A percentile compares a stretch with the other conserved stretches of the same genome.
phyloP scores from a whole-genome alignment of 2,888 invertebrate genomes.

The Lithophane semibrunnea region DNA sequence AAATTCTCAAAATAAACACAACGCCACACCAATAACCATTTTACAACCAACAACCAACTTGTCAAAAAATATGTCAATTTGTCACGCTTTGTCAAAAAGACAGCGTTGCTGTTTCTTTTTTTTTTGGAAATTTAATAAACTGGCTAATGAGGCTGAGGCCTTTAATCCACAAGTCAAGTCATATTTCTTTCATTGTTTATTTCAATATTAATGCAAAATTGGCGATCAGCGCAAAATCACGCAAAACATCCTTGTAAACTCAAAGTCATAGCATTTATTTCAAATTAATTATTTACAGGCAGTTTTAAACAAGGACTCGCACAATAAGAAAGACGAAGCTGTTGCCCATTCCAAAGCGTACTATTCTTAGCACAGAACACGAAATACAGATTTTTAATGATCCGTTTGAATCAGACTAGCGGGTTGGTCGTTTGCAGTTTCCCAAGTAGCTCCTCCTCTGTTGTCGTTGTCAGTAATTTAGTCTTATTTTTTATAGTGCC shows the following conservation, averaged over 20 bases:
- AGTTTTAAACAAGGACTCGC: not conserved
- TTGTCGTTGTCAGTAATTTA: too few relatives aligned
- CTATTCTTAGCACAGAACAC: too few relatives aligned
- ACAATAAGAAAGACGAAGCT: not conserved
- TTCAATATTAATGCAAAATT: not conserved
- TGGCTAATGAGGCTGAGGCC: not conserved
- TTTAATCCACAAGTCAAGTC: not conserved
- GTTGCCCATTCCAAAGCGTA: not conserved
- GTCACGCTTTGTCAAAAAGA: not conserved
- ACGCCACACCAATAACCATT: not conserved
- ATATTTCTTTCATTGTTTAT: not conserved
- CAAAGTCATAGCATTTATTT: not conserved
- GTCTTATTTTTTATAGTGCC: too few relatives aligned
- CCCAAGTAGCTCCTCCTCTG: not conserved
- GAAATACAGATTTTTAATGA: too few relatives aligned
- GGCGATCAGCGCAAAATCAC: not conserved
- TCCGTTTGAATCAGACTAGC: too few relatives aligned
- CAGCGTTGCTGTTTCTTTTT: not conserved
- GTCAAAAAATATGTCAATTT: not conserved
- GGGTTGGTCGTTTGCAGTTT: not conserved
- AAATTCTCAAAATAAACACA: conserved; percentile 30
- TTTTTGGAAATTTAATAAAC: not conserved
- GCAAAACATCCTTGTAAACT: not conserved
- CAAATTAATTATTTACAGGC: not conserved
- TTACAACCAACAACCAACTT: not conserved